A percentile compares a stretch with the other conserved stretches of the same genome.
Evolutionary conservation across 1,140 invertebrate genomes (phyloP).

Genomic region (Calephelis nemesis): DNA sequence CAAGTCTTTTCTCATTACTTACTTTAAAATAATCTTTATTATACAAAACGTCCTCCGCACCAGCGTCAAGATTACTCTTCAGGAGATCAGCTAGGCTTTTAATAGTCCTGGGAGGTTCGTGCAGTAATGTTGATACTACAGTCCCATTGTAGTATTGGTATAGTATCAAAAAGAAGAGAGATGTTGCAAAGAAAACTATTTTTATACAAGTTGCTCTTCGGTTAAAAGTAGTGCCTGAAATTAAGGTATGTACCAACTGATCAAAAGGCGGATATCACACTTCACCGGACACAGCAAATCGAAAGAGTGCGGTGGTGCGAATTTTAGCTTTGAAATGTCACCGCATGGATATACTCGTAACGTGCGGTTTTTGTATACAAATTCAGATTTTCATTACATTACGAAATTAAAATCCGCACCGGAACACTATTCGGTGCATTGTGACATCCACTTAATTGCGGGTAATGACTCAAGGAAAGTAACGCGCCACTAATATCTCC

Average conservation of each 20-base stretch:
- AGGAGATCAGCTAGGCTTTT: slow-evolving; percentile 81
- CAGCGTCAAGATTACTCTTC: slow-evolving; percentile 81
- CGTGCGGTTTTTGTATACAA: no score
- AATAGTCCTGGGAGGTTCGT: slow-evolving; percentile 82
- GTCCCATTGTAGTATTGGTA: slow-evolving; percentile 88
- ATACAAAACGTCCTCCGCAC: slow-evolving; percentile 82
- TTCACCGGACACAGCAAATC: no score
- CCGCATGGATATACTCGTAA: no score
- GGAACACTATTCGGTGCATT: no score
- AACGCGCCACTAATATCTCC: no score
- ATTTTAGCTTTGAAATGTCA: no score
- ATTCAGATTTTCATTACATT: no score
- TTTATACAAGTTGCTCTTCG: slow-evolving; percentile 79
- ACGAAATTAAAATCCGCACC: no score
- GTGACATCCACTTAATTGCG: no score
- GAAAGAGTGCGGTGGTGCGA: no score
- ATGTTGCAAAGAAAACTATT: slow-evolving; percentile 81
- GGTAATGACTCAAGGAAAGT: no score
- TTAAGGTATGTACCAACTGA: neutral
- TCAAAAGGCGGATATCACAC: no score
- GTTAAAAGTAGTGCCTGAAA: slow-evolving; percentile 72
- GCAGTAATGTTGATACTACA: slow-evolving; percentile 85
- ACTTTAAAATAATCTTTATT: slow-evolving; percentile 82
- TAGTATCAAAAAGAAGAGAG: slow-evolving; percentile 82
- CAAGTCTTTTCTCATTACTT: slow-evolving; percentile 17